Evolutionary conservation across 2,888 invertebrate genomes (phyloP), one percentile per base, ranked within the genome.

Genomic region (Meloe dianella): DNA sequence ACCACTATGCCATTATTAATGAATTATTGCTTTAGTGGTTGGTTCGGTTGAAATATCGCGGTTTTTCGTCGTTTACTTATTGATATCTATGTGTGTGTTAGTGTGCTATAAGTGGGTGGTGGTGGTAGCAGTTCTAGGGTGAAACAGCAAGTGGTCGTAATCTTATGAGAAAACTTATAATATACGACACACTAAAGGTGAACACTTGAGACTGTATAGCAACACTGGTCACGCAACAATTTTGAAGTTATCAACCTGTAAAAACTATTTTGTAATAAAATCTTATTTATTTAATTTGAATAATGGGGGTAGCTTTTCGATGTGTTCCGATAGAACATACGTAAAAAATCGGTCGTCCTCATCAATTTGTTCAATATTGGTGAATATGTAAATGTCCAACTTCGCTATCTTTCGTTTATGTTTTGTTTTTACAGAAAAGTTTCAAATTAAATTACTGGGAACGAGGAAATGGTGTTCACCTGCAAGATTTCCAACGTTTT

Each of bases 101-200:
- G 64, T 29, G 61, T 76, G 76, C 75, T 76, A 75, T 76, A 76
- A 66, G 68, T 1, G n/a, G 38, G n/a, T 7, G 10, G 20, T 41
- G 20, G 9, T 47, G 47, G 47, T 41, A 17, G 41, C 6, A 12
- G n/a, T n/a, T 2, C 6, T 5, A 17, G n/a, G 41, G n/a, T 6
- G 5, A 70, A 74, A 70, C 75, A 72, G 74, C 74, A 67, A 73
- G 73, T 63, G 76, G 74, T 69, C 74, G 65, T 35, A 27, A 71
- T 68, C 72, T 77, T 77, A 77, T 77, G 77, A 77, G 77, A 74
- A 77, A 77, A 77, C 75, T 77, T 77, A 65, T 75, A 74, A 77
- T 73, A 74, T 74, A 77, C 71, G 73, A 74, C 74, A 74, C 74
- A 72, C 69, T 68, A 71, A 65, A 57, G 64, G 47, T 47, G n/a